Evolutionary conservation across 2,113 vertebrate species (phyloP).

Genomic region (Amblyopsis rosae): DNA sequence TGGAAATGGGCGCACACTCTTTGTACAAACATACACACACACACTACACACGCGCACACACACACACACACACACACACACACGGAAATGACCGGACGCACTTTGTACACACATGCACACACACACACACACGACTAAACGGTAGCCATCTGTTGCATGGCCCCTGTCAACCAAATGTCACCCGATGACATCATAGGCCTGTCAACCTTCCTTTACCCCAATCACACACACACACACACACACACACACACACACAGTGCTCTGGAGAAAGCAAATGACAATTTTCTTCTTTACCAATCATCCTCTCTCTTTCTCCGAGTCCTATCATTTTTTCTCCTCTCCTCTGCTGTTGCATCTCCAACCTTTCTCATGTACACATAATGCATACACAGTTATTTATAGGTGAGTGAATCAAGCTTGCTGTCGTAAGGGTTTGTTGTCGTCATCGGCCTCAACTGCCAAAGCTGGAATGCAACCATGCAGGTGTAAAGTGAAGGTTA

Average conservation of each 20-base stretch:
- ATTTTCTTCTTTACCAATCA: not conserved
- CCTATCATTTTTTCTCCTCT: not conserved
- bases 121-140: conserved; percentile 3
- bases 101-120: conserved; percentile 10
- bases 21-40: not conserved
- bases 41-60: not conserved
- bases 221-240: not conserved
- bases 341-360: not conserved
- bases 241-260: not conserved
- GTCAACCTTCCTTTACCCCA: conserved; percentile 19
- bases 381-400: no score
- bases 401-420: no score
- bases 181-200: conserved; percentile 62
- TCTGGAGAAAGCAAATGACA: not conserved
- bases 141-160: conserved; percentile 61
- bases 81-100: conserved; percentile 5
- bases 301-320: not conserved
- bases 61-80: conserved; percentile 8
- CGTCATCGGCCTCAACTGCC: no score
- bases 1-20: not conserved
- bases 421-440: no score
- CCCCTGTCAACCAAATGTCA: conserved; percentile 68
- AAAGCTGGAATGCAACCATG: no score
- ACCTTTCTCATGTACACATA: not conserved
- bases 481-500: no score